phyloP scores from a whole-genome alignment of 1,140 invertebrate species.

The Dendrolimus kikuchii region DNA sequence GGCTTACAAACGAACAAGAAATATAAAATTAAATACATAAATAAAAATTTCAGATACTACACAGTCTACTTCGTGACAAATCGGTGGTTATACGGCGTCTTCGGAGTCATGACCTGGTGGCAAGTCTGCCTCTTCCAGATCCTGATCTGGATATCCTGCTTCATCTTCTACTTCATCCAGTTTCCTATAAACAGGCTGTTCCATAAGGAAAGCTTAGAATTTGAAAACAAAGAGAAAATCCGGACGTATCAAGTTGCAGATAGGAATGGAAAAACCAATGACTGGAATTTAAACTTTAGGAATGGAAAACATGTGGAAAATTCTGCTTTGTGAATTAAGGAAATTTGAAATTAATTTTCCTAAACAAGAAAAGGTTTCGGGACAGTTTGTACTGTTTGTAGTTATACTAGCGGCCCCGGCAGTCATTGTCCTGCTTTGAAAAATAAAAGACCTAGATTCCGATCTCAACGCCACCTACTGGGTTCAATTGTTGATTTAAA shows the following conservation, averaged over 20 bases:
- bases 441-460: too few species aligned
- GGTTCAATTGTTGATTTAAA: too few species aligned
- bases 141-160: slow-evolving; percentile 35
- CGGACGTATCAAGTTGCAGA: neutral
- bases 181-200: slow-evolving; percentile 48
- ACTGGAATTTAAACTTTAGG: slow-evolving; percentile 4
- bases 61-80: slow-evolving; percentile 45
- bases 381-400: too few species aligned
- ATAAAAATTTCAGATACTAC: slow-evolving; percentile 53
- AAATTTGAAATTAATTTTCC: too few species aligned
- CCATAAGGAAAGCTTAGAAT: slow-evolving; percentile 20
- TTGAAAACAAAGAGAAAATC: neutral
- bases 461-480: too few species aligned
- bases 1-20: neutral
- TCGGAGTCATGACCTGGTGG: slow-evolving; percentile 59
- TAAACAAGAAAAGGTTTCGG: too few species aligned
- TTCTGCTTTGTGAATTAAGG: neutral
- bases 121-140: slow-evolving; percentile 54
- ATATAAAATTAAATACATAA: neutral
- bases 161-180: slow-evolving; percentile 43
- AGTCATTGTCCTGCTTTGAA: too few species aligned
- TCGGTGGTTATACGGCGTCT: slow-evolving; percentile 59
- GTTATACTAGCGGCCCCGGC: too few species aligned
- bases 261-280: slow-evolving; percentile 1
- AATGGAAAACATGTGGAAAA: slow-evolving; percentile 6